A percentile compares a stretch with the other conserved stretches of the same genome.
These are phyloP conservation scores for Oreochromis mossambicus DNA, from an alignment of 2,797 vertebrate genomes.

Conservation along the genomic window DNA sequence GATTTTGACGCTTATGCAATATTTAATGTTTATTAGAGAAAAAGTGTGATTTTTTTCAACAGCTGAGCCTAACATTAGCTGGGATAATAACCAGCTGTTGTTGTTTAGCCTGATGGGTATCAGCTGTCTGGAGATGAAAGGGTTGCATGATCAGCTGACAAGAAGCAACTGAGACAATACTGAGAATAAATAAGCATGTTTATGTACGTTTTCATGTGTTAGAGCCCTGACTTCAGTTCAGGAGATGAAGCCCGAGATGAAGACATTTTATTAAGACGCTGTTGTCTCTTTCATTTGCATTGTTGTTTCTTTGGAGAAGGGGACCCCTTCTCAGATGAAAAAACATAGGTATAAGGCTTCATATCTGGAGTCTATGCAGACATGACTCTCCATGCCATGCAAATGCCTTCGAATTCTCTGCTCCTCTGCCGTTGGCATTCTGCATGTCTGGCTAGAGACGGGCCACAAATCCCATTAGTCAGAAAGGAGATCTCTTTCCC, in stretches of 20 bases:
- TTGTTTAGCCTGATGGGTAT: background rate
- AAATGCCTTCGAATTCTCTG: background rate
- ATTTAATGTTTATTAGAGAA: background rate
- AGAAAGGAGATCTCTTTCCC: background rate
- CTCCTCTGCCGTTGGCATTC: background rate
- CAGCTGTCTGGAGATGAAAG: background rate
- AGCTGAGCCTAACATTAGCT: background rate
- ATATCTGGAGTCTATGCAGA: background rate
- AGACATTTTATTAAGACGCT: fast-evolving
- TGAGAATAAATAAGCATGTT: background rate
- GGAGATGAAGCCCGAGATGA: background rate
- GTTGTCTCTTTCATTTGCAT: background rate
- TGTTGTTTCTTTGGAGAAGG: background rate
- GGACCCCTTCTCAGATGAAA: fast-evolving
- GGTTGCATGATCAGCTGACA: background rate
- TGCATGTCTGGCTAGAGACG: background rate
- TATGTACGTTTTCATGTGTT: fast-evolving
- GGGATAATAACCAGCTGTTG: background rate
- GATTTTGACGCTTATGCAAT: fast-evolving
- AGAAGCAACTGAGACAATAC: background rate
- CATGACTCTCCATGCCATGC: background rate
- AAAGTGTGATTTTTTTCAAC: background rate
- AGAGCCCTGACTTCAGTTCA: background rate
- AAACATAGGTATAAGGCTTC: background rate
- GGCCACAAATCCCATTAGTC: background rate